Base-by-base conservation (phyloP, 2,113 vertebrate genomes). In the Zeus faber region DNA sequence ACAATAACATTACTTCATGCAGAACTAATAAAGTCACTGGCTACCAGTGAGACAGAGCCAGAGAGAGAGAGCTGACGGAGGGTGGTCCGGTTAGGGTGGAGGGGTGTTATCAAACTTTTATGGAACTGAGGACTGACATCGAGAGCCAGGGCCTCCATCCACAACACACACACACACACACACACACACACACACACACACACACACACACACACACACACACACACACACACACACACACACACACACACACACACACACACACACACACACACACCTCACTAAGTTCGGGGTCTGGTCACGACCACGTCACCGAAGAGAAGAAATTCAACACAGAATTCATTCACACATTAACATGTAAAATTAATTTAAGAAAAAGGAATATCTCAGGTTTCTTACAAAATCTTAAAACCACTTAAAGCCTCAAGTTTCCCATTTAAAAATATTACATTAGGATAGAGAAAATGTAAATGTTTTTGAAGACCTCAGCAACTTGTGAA, bases 1-100 rank as follows among this genome's bases (percentile, higher is more conserved):
- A n/a, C n/a, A n/a, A n/a, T n/a, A n/a, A n/a, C n/a, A n/a, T n/a
- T n/a, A n/a, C 70, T 71, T 72, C 63, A 72, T 62, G 66, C 56
- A 53, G 43, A 74, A 56, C 51, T 62, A 70, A 52, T 65, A 20
- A 58, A 69, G 62, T 41, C 52, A 43, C 74, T 62, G 21, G 48
- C 54, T 63, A 54, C 43, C 39, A 63, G 70, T 67, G 39, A 35
- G 50, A 67, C 54, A 67, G 53, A 54, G 62, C 60, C 57, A 5
- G 16, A 49, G 50, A 65, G 39, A 40, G 65, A 51, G 17, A 3
- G n/a, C n/a, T n/a, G n/a, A n/a, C n/a, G n/a, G n/a, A n/a, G n/a
- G n/a, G n/a, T n/a, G n/a, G n/a, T n/a, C n/a, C n/a, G n/a, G n/a
- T n/a, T n/a, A n/a, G n/a, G n/a, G n/a, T n/a, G n/a, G n/a, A n/a